These are phyloP conservation scores for Thunnus maccoyii DNA, from an alignment of 2,113 vertebrate genomes.

Conservation along the genomic window DNA sequence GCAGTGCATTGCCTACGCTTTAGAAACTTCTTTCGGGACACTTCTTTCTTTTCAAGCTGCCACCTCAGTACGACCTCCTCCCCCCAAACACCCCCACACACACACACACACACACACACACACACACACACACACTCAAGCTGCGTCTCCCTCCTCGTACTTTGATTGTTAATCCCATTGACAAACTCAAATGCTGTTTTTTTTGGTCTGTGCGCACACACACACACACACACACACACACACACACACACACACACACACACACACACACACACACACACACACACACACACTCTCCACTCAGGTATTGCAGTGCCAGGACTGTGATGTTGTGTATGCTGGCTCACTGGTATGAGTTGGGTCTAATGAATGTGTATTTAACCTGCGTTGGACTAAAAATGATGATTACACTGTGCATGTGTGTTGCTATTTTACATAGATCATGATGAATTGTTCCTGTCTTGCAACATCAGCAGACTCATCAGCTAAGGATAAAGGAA, in stretches of 20 bases:
- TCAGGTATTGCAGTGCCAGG: too few relatives aligned
- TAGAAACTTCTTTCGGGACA: conserved; percentile 33
- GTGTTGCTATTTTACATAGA: too few relatives aligned
- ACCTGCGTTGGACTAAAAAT: too few relatives aligned
- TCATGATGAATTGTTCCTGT: too few relatives aligned
- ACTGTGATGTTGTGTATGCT: neutral
- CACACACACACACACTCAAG: neutral
- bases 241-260: neutral
- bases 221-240: neutral
- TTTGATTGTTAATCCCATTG: conserved; percentile 45
- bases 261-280: neutral
- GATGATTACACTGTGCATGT: too few relatives aligned
- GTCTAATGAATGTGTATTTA: too few relatives aligned
- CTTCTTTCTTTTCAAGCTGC: conserved; percentile 27
- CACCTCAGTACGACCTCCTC: conserved; percentile 30
- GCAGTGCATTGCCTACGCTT: conserved; percentile 35
- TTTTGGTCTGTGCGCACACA: neutral
- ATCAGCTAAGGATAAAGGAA: too few relatives aligned
- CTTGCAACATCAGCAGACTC: too few relatives aligned
- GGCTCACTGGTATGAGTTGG: too few relatives aligned
- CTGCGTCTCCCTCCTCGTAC: neutral
- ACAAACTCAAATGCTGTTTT: conserved; percentile 33
- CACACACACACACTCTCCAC: neutral
- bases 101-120: conserved; percentile 15
- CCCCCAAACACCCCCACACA: conserved; percentile 15